Evolutionary conservation across 2,797 vertebrate genomes (phyloP).

Genomic region (Aeoliscus strigatus): DNA sequence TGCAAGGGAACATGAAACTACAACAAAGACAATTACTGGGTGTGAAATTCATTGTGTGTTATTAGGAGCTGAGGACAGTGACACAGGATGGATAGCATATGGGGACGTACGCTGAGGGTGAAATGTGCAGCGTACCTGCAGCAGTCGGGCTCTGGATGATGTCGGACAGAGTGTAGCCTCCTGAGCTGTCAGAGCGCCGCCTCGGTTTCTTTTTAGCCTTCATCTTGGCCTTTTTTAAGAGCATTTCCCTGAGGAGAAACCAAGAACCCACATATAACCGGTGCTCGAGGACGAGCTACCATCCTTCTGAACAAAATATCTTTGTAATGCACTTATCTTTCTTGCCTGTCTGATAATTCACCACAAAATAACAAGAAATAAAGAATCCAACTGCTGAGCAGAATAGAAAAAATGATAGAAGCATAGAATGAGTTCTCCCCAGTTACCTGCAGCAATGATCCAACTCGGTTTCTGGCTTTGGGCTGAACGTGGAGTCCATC

Average conservation of each 20-base stretch:
- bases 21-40: background rate
- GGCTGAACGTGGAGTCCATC: slow-evolving; percentile 73
- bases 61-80: background rate
- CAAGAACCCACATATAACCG: slow-evolving; percentile 1
- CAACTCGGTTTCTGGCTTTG: slow-evolving; percentile 74
- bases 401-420: no score
- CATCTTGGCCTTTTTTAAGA: slow-evolving; percentile 87
- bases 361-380: no score
- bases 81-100: background rate
- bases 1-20: slow-evolving; percentile 14
- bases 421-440: background rate
- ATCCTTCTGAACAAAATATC: background rate
- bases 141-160: slow-evolving; percentile 87
- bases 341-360: no score
- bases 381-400: no score
- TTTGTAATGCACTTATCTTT: no score
- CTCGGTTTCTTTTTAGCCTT: slow-evolving; percentile 93
- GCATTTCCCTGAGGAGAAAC: slow-evolving; percentile 74
- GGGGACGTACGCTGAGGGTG: background rate
- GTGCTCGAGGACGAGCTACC: background rate
- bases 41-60: background rate
- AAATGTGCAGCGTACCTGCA: slow-evolving; percentile 72
- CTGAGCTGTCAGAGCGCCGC: slow-evolving; percentile 89
- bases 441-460: slow-evolving; percentile 81
- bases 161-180: slow-evolving; percentile 93